Evolutionary conservation across 2,113 vertebrate species (phyloP), one percentile per base, ranked within the genome.

Genomic region (Cricetomys ansorgei): DNA sequence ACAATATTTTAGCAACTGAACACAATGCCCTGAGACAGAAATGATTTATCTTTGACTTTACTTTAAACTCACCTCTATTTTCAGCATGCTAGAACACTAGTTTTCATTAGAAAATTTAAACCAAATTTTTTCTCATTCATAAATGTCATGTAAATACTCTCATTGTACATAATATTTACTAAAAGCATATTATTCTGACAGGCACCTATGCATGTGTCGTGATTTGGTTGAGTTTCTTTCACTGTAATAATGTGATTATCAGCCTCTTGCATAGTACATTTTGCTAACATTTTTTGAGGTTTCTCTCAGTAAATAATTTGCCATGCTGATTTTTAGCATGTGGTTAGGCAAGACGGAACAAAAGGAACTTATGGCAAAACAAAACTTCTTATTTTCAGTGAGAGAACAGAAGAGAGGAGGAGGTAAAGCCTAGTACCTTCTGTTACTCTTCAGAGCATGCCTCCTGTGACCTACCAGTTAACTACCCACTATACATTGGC

Each of bases 401-500:
- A 59, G 0, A 25, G 16, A 73, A 31, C 2, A 57, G 53, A 88
- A 72, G 37, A 59, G 53, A 45, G 2, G 7, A 57, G 59, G 4
- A 57, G 9, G 29, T 9, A 59, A 40, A 10, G 4, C 7, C 16
- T 12, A 9, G 4, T 1, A 7, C 4, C 1, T 25, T 53, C 50
- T 19, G 9, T 6, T 12, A 3, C 29, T 6, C 19, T 40, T 9
- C 34, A 69, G 21, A 48, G 0, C 34, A 69, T 53, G 6, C 3
- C 5, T 21, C 34, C 31, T n/a, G 3, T 25, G 7, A 53, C 21
- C 2, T 16, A 65, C 8, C n/a, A n/a, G n/a, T n/a, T 19, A 13
- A 17, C 2, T 5, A 3, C 9, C 37, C 25, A 31, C 7, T 29
- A 17, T 2, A 27, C 8, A 55, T 0, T 0, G n/a, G 7, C 21